Evolutionary conservation across 2,888 invertebrate genomes (phyloP).

Genomic region (Lasioglossum leucozonium): DNA sequence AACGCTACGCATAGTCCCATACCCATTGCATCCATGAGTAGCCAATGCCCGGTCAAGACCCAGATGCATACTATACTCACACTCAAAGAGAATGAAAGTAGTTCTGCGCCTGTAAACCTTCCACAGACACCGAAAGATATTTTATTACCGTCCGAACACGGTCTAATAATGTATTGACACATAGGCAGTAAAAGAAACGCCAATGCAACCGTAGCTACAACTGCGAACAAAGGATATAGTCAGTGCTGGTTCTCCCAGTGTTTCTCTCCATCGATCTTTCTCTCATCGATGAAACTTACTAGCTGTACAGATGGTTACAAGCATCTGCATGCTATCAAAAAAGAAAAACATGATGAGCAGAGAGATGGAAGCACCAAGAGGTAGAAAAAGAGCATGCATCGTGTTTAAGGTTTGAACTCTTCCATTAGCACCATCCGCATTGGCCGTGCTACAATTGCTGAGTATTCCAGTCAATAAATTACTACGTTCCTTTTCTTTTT

Average conservation of each 20-base stretch:
- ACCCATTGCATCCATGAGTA: slow-evolving; percentile 99
- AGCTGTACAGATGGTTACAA: slow-evolving; percentile 98
- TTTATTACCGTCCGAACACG: slow-evolving; percentile 93
- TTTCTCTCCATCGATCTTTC: not conserved
- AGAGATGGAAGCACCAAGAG: slow-evolving; percentile 97
- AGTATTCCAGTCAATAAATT: slow-evolving; percentile 87
- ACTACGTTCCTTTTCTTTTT: slow-evolving; percentile 90
- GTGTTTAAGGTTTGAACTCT: slow-evolving; percentile 96
- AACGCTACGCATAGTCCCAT: slow-evolving; percentile 99
- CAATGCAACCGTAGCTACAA: slow-evolving; percentile 98
- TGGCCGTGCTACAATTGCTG: slow-evolving; percentile 82
- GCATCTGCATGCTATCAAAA: slow-evolving; percentile 99
- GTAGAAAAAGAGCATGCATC: slow-evolving; percentile 98
- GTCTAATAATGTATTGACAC: slow-evolving; percentile 97
- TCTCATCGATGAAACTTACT: slow-evolving; percentile 89
- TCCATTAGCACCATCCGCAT: slow-evolving; percentile 77
- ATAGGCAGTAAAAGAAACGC: slow-evolving; percentile 98
- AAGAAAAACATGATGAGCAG: slow-evolving; percentile 99
- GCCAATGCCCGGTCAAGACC: slow-evolving; percentile 99
- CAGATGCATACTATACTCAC: slow-evolving; percentile 98
- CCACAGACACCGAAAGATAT: slow-evolving; percentile 97
- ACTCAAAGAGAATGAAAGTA: slow-evolving; percentile 96
- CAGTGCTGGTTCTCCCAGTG: not conserved
- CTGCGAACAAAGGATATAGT: slow-evolving; percentile 85
- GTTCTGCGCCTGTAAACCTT: slow-evolving; percentile 96